phyloP scores from a whole-genome alignment of 2,888 invertebrate genomes.

The Nycteola revayana region DNA sequence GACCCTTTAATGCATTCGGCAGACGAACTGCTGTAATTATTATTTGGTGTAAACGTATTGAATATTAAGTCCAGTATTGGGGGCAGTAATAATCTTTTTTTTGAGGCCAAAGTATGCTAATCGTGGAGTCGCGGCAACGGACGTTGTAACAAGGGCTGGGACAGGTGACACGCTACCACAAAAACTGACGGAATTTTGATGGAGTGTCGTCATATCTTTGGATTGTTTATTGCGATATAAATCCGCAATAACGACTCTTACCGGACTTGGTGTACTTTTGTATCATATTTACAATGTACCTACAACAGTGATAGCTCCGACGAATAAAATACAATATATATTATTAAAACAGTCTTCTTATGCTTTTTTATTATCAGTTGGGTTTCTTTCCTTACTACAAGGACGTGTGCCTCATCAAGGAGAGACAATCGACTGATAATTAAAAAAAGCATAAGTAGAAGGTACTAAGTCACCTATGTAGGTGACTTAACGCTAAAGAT shows the following conservation, averaged over 20 bases:
- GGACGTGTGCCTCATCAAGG: too few species aligned
- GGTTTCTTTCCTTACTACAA: too few species aligned
- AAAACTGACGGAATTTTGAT: conserved; percentile 64
- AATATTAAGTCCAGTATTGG: conserved; percentile 65
- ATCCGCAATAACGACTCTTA: conserved; percentile 14
- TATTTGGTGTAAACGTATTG: conserved; percentile 79
- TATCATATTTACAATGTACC: neutral
- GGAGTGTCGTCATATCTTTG: conserved; percentile 43
- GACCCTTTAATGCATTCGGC: conserved; percentile 66
- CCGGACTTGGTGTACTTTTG: conserved; percentile 8
- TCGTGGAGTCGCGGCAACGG: conserved; percentile 51
- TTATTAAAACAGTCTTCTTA: too few species aligned
- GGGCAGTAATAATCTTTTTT: conserved; percentile 64
- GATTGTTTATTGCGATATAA: conserved; percentile 24
- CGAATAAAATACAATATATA: too few species aligned
- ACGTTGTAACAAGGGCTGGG: conserved; percentile 43
- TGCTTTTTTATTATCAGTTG: too few species aligned
- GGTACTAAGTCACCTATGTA: too few species aligned
- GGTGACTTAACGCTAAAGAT: too few species aligned
- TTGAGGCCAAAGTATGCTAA: conserved; percentile 68
- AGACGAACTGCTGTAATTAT: conserved; percentile 70
- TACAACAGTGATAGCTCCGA: too few species aligned
- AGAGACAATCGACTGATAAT: too few species aligned
- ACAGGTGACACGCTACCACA: conserved; percentile 57
- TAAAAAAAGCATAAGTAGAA: too few species aligned